These are phyloP conservation scores for Eristalis pertinax DNA, from an alignment of 2,888 invertebrate genomes.

Conservation along the genomic window DNA sequence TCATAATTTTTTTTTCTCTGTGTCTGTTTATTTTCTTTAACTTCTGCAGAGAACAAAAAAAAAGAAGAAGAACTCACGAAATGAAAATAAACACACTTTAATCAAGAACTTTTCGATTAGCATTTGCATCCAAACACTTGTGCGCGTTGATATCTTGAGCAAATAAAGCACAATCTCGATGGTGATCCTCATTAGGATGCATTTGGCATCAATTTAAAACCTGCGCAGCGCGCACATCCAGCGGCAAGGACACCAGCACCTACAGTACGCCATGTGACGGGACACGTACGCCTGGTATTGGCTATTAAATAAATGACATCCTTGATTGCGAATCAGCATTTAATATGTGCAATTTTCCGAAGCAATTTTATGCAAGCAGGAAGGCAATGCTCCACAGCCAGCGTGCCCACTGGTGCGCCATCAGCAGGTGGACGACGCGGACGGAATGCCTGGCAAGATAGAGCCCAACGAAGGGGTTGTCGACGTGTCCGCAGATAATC, in stretches of 20 bases:
- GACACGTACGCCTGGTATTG: slow-evolving; percentile 62
- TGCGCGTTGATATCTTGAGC: slow-evolving; percentile 18
- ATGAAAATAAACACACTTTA: slow-evolving; percentile 5
- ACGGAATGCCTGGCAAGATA: slow-evolving; percentile 38
- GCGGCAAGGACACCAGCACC: slow-evolving; percentile 22
- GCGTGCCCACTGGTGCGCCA: not conserved
- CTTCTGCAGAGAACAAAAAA: slow-evolving; percentile 1
- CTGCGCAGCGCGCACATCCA: not conserved
- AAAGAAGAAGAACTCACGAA: not conserved
- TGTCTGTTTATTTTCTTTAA: not conserved
- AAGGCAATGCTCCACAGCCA: slow-evolving; percentile 4
- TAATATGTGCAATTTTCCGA: slow-evolving; percentile 69
- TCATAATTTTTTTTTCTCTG: slow-evolving; percentile 10
- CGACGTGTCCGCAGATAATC: slow-evolving; percentile 43
- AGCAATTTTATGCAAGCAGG: slow-evolving; percentile 40
- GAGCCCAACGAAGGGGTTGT: slow-evolving; percentile 28
- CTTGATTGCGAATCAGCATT: slow-evolving; percentile 71
- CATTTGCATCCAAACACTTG: slow-evolving; percentile 26
- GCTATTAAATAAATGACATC: slow-evolving; percentile 72
- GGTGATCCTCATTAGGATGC: slow-evolving; percentile 50
- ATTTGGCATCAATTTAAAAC: slow-evolving; percentile 51
- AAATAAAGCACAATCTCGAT: slow-evolving; percentile 34
- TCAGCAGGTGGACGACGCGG: slow-evolving; percentile 37
- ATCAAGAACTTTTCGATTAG: slow-evolving; percentile 45
- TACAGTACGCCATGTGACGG: slow-evolving; percentile 4